These are phyloP conservation scores for Drosophila pachea DNA, from an alignment of 1,140 invertebrate genomes.

Conservation along the genomic window DNA sequence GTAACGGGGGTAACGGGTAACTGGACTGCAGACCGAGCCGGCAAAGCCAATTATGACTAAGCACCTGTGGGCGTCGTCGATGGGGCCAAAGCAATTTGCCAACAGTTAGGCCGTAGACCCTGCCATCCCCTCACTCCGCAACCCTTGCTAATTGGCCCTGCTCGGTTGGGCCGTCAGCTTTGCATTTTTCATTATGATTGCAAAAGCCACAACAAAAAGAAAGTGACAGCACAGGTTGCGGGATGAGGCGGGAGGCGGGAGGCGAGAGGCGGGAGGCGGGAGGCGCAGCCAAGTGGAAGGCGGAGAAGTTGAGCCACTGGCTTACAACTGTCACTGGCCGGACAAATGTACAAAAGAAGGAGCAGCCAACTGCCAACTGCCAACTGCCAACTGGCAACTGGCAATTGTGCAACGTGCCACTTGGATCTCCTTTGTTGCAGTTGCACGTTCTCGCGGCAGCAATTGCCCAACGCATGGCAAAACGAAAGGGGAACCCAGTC, in stretches of 20 bases:
- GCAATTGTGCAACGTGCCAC: conserved; percentile 22
- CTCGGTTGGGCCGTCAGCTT: conserved; percentile 17
- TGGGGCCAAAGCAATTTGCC: conserved; percentile 31
- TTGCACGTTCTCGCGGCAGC: conserved; percentile 21
- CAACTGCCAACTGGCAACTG: not conserved
- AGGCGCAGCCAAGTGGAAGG: no score
- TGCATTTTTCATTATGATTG: conserved; percentile 62
- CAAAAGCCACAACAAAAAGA: not conserved
- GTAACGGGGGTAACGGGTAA: not conserved
- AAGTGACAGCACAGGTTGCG: no score
- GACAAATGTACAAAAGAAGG: no score
- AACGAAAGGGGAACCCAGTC: conserved; percentile 47
- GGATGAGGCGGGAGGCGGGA: no score
- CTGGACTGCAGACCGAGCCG: conserved; percentile 20
- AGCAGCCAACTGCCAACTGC: not conserved
- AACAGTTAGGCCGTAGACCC: conserved; percentile 9
- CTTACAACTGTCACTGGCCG: conserved; percentile 12
- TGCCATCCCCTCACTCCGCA: no score
- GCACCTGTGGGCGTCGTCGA: conserved; percentile 13
- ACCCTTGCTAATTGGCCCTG: conserved; percentile 8
- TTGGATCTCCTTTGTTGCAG: not conserved
- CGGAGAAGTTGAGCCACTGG: not conserved
- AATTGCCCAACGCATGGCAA: conserved; percentile 36
- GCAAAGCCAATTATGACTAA: conserved; percentile 46
- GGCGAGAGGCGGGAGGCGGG: no score